Evolutionary conservation across 2,113 vertebrate species (phyloP), one percentile per base, ranked within the genome.

Genomic region (Prionailurus bengalensis): DNA sequence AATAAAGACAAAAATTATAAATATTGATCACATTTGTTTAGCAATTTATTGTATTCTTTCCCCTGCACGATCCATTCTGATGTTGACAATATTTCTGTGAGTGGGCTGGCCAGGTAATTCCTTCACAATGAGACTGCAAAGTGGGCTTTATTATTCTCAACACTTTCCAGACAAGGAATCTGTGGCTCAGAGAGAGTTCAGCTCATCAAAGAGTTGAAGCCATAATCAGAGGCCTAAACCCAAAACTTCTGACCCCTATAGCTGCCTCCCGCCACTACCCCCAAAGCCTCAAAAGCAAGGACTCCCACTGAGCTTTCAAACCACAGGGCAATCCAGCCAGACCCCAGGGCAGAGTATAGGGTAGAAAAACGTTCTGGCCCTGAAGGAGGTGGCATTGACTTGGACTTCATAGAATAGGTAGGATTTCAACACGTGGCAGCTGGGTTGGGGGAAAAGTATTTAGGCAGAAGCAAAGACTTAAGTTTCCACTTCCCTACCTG

Each of bases 381-480:
- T 84, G 53, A 88, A 79, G 88, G 51, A 89, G 42, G 4, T 55
- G 23, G 17, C 53, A 42, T 36, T 85, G 92, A 90, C 42, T 11
- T 71, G n/a, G 53, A 55, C 42, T 61, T 92, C 68, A 48, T 11
- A 65, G 88, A 79, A 82, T 5, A 5, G n/a, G 42, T 42, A 55
- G 70, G 6, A 71, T 84, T 63, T 84, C 71, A 65, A 19, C 33
- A 83, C 63, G 39, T 23, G 31, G 76, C 70, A 31, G 1, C 27
- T 73, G 68, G 36, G 17, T 31, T 65, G 85, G 53, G 15, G 10
- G 66, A 33, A 66, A 86, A 1, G 25, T 74, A 58, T 85, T 86
- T 39, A 90, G 85, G 80, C 21, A 93, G 65, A 95, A 83, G 29
- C 53, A 48, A 85, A 94, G 19, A 68, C 58, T 79, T 71, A 83